Evolutionary conservation across 1,140 invertebrate species (phyloP).

Genomic region (Gryllus bimaculatus): DNA sequence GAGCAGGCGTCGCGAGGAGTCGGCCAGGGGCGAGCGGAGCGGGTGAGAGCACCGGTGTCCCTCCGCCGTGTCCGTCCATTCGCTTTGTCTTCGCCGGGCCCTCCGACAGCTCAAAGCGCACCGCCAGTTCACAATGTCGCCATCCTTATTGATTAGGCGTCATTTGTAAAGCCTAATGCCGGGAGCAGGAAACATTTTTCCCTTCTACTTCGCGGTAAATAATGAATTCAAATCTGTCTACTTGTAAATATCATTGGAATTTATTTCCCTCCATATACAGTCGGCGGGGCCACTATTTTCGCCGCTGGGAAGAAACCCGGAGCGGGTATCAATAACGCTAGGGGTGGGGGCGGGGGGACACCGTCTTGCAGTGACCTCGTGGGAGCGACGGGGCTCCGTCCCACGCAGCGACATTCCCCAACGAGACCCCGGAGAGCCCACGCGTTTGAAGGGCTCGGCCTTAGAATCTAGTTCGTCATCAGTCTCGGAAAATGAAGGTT

Average conservation of each 20-base stretch:
- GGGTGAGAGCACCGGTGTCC: too few species aligned
- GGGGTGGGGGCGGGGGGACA: too few species aligned
- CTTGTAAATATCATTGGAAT: neutral
- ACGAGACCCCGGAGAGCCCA: too few species aligned
- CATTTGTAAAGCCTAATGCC: neutral
- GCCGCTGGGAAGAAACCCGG: neutral
- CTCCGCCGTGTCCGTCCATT: neutral
- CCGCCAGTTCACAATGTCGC: neutral
- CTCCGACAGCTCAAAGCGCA: neutral
- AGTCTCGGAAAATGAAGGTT: too few species aligned
- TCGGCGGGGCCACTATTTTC: neutral
- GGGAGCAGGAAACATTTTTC: neutral
- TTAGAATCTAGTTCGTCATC: too few species aligned
- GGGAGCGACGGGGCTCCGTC: too few species aligned
- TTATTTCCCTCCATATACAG: conserved; percentile 1
- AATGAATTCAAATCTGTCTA: conserved; percentile 1
- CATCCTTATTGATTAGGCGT: neutral
- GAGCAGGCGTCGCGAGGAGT: too few species aligned
- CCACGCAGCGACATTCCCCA: too few species aligned
- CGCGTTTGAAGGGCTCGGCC: too few species aligned
- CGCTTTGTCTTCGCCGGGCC: neutral
- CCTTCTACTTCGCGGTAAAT: neutral
- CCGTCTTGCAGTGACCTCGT: too few species aligned
- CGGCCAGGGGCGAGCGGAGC: too few species aligned
- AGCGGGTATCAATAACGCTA: neutral